Base-by-base conservation (phyloP, 2,888 invertebrate species). In the Papilio gigon region DNA sequence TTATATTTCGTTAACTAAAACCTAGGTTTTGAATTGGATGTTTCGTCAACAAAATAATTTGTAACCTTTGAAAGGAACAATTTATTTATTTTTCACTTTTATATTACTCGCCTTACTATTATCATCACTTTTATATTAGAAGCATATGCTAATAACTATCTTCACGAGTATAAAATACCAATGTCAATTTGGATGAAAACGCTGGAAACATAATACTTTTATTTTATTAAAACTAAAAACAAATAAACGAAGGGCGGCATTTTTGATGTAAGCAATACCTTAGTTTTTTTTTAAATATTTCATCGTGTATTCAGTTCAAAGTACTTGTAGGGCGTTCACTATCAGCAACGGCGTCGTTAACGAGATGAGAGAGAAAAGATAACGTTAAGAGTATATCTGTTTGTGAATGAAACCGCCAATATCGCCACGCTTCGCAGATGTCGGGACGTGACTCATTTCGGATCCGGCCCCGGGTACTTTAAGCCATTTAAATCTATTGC, bases 361-460 rank as follows among this genome's bases (percentile, higher is more conserved):
- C 85, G 84, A 80, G 82, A 84, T 71, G 60, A 37, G 68, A 72
- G 66, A 68, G 61, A 64, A 50, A 17, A 81, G 84, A 87, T 87
- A 86, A 84, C 84, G 79, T 85, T 81, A 78, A 75, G 77, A 77
- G 78, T 73, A 76, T 74, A 80, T 78, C 68, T 74, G 67, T 77
- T 82, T 79, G 77, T 83, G 83, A 86, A 86, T 85, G 84, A 78
- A 75, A 75, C 73, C 73, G 72, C 74, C 75, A 67, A 66, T 72
- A 74, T 78, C 80, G 42, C 79, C 82, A 77, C 75, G 78, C 70
- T 71, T 76, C 73, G 77, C 85, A 84, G 82, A 85, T 85, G 85
- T 77, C 73, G 75, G 70, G 68, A 71, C 56, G 62, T 76, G 74
- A 76, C 67, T 77, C 76, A 77, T 71, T 63, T 64, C 20, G 42